These are phyloP conservation scores for Prinia subflava DNA, from an alignment of 2,113 vertebrate genomes.

Conservation along the genomic window DNA sequence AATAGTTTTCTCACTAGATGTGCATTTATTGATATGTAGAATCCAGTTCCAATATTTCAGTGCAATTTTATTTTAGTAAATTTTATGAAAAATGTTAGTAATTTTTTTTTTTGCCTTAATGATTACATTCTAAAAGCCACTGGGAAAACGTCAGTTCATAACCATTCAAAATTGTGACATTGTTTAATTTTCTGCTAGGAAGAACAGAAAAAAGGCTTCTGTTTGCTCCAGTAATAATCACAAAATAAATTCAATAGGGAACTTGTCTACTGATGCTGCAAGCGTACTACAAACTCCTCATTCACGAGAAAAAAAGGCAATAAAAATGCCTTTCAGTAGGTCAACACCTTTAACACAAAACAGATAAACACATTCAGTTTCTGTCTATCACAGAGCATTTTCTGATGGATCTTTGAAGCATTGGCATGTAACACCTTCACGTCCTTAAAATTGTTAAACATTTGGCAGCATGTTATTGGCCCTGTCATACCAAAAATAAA, in stretches of 20 bases:
- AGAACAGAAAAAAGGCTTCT: conserved; percentile 20
- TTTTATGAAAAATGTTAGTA: background rate
- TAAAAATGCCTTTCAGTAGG: background rate
- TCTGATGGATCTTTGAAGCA: background rate
- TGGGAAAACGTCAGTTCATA: conserved; percentile 24
- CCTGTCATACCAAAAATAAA: background rate
- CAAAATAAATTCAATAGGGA: conserved; percentile 33
- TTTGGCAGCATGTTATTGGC: conserved; percentile 5
- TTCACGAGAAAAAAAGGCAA: background rate
- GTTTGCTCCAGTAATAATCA: conserved; percentile 28
- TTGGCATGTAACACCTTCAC: background rate
- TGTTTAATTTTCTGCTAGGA: conserved; percentile 63
- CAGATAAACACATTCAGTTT: background rate
- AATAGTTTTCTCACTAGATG: background rate
- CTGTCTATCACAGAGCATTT: background rate
- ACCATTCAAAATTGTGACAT: conserved; percentile 10
- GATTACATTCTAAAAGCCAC: background rate
- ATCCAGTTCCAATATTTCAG: background rate
- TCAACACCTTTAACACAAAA: background rate
- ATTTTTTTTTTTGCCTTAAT: background rate
- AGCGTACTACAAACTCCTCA: background rate
- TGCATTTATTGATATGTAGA: background rate
- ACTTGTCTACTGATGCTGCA: background rate
- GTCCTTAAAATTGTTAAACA: background rate
- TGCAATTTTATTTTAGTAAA: background rate